Base-by-base conservation (phyloP, 2,888 invertebrate species). In the Cabera pusaria region DNA sequence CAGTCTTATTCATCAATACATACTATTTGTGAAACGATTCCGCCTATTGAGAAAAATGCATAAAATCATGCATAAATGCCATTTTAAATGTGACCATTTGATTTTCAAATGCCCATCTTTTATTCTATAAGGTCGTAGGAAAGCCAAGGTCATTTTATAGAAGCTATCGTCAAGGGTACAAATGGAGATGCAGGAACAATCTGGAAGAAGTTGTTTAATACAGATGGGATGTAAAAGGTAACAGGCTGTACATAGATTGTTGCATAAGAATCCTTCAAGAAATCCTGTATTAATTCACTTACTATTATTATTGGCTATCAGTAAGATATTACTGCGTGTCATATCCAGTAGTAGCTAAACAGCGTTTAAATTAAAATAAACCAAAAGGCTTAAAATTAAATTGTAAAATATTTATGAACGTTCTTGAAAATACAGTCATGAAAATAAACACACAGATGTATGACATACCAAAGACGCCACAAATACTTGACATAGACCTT, bases 161-260 rank as follows among this genome's bases (percentile, higher is more conserved):
- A 22, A 9, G 35, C n/a, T 40, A 22, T 26, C 22, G 22, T 51
- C 69, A 72, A 70, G 66, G 71, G 60, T 59, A 62, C 18, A 46
- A 61, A 67, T 74, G 60, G 40, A 50, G 48, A 64, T 59, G 31
- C 42, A 28, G 60, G 71, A 75, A 70, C 59, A 60, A 60, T 74
- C 71, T 74, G 66, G 68, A 59, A 45, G 32, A 44, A 40, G 22
- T 25, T 34, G 35, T 55, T 63, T 51, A 52, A 62, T 52, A 53
- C 51, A 53, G 44, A 51, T 56, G 26, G 23, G 6, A n/a, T 1
- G 6, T 9, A 4, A 20, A 26, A 34, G 26, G 34, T 26, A 4
- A 14, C 14, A 14, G 14, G 2, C 14, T 14, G 14, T 4, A 14
- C 2, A 14, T 2, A 14, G 14, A 14, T 2, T 26, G 20, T 20